Conservation (phyloP, 2,797 vertebrate species). For the Nyctalus aviator region DNA sequence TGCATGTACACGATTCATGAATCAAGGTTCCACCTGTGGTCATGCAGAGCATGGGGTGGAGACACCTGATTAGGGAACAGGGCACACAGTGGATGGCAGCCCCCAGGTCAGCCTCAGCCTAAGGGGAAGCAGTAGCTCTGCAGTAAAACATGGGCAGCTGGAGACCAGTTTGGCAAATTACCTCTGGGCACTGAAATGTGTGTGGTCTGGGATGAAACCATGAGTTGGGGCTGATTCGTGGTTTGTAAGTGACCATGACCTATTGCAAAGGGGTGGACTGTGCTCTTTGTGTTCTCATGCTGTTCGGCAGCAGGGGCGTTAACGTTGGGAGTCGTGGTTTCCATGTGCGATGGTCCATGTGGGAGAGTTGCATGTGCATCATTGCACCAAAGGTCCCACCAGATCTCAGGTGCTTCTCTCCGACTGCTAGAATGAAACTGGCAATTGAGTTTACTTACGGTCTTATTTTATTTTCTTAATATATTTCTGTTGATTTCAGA, state of each 20-base stretch:
- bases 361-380: background rate
- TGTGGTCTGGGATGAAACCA: background rate
- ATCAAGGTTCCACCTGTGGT: background rate
- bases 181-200: background rate
- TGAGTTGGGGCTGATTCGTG: background rate
- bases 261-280: background rate
- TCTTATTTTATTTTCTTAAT: background rate
- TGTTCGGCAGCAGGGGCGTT: too few species aligned
- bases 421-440: background rate
- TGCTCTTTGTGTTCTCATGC: rapidly evolving
- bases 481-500: too few species aligned
- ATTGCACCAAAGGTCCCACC: background rate
- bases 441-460: background rate
- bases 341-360: rapidly evolving
- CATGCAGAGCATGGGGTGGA: constrained; percentile 39
- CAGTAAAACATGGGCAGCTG: too few species aligned
- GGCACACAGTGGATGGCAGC: background rate
- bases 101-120: background rate
- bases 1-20: background rate
- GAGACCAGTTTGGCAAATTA: background rate
- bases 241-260: background rate
- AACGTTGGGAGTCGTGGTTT: rapidly evolving
- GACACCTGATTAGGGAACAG: background rate
- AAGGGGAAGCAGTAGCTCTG: background rate
- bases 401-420: background rate